phyloP scores from a whole-genome alignment of 2,113 vertebrate species.

The Ptilorrhoa leucosticta region DNA sequence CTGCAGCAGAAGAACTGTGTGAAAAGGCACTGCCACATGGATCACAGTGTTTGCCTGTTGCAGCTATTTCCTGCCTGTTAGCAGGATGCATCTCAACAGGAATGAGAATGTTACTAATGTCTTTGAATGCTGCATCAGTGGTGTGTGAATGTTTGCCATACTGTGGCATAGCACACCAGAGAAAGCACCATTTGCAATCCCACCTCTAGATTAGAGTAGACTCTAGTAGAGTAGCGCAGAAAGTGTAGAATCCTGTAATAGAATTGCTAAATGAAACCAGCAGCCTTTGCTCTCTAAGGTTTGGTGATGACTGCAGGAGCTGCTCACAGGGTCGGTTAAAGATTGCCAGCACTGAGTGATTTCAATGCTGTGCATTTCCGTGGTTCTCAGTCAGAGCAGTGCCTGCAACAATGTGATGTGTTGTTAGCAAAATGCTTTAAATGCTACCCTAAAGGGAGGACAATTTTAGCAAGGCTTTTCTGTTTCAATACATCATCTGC shows the following conservation, averaged over 20 bases:
- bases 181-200: background rate
- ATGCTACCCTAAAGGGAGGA: background rate
- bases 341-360: background rate
- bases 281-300: background rate
- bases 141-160: background rate
- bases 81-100: background rate
- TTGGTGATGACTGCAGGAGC: background rate
- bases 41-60: background rate
- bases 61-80: background rate
- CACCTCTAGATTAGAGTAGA: background rate
- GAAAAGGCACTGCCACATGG: background rate
- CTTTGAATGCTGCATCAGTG: background rate
- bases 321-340: background rate
- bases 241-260: background rate
- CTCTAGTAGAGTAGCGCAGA: background rate
- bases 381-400: background rate
- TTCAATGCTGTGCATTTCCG: background rate
- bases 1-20: background rate
- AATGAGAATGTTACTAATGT: background rate
- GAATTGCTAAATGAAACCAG: background rate
- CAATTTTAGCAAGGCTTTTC: background rate
- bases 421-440: background rate
- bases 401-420: background rate
- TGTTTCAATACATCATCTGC: background rate
- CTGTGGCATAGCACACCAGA: background rate